These are phyloP conservation scores for Tetrax tetrax DNA, from an alignment of 2,113 vertebrate species.

Conservation along the genomic window DNA sequence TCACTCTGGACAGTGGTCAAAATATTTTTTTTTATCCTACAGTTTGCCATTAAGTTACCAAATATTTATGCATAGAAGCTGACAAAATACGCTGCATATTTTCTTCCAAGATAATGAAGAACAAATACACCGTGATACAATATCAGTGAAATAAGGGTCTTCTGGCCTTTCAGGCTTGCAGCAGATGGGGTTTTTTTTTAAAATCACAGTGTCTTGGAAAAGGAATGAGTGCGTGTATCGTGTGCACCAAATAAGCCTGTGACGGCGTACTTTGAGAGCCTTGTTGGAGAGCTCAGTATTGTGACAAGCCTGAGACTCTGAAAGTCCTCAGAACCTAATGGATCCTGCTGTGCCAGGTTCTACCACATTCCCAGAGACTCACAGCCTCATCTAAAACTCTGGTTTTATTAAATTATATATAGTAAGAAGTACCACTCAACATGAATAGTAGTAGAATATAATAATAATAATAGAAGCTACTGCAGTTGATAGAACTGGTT, in stretches of 20 bases:
- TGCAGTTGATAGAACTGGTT: too few relatives aligned
- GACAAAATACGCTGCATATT: neutral
- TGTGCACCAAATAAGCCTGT: neutral
- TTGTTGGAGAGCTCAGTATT: neutral
- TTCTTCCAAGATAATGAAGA: neutral
- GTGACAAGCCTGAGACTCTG: neutral
- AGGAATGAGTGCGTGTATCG: neutral
- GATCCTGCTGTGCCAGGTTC: neutral
- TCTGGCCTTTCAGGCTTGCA: neutral
- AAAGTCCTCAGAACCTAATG: neutral
- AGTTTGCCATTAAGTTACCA: slow-evolving; percentile 49
- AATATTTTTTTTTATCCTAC: slow-evolving; percentile 42
- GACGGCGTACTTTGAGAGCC: neutral
- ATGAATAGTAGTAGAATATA: neutral
- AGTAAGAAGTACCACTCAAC: neutral
- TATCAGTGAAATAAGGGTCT: neutral
- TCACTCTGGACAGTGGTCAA: slow-evolving; percentile 8
- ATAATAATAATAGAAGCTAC: too few relatives aligned
- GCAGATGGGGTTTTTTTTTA: neutral
- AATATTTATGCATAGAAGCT: slow-evolving; percentile 1
- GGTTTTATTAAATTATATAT: neutral
- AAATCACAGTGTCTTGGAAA: neutral
- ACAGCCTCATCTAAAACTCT: neutral
- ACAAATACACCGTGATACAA: neutral
- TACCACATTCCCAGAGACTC: neutral